Evolutionary conservation across 2,113 vertebrate genomes (phyloP).

Genomic region (Sorex fumeus): DNA sequence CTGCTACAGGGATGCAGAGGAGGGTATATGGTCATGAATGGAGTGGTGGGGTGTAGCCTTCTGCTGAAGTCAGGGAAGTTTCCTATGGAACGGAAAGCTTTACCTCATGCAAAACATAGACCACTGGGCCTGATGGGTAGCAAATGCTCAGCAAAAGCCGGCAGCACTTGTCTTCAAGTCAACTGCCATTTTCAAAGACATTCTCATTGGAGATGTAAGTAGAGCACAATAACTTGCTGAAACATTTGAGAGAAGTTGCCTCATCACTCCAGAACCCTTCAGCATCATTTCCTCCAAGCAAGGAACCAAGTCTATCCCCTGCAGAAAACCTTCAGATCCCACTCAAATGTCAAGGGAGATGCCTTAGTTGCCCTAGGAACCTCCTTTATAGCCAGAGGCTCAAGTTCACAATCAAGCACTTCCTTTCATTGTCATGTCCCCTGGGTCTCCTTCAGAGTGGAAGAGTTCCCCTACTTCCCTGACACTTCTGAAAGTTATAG

Average conservation of each 20-base stretch:
- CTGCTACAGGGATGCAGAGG: too few relatives aligned
- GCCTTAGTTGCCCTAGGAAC: neutral
- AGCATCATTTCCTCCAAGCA: neutral
- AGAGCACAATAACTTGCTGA: neutral
- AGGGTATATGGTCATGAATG: neutral
- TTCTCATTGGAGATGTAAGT: neutral
- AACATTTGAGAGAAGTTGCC: neutral
- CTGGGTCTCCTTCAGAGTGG: neutral
- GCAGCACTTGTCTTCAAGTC: neutral
- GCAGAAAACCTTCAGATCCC: neutral
- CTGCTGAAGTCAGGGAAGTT: neutral
- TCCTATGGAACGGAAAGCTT: neutral
- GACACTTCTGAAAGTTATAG: neutral
- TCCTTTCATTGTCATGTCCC: neutral
- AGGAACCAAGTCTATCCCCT: neutral
- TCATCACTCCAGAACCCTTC: neutral
- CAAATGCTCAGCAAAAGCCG: neutral
- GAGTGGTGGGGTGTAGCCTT: too few relatives aligned
- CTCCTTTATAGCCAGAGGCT: neutral
- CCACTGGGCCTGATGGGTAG: neutral
- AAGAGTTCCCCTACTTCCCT: neutral
- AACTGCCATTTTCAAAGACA: constrained; percentile 11
- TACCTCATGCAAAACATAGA: neutral
- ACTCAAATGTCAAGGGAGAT: neutral
- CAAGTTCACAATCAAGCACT: neutral